Evolutionary conservation across 2,888 invertebrate species (phyloP).

Genomic region (Pterostichus niger): DNA sequence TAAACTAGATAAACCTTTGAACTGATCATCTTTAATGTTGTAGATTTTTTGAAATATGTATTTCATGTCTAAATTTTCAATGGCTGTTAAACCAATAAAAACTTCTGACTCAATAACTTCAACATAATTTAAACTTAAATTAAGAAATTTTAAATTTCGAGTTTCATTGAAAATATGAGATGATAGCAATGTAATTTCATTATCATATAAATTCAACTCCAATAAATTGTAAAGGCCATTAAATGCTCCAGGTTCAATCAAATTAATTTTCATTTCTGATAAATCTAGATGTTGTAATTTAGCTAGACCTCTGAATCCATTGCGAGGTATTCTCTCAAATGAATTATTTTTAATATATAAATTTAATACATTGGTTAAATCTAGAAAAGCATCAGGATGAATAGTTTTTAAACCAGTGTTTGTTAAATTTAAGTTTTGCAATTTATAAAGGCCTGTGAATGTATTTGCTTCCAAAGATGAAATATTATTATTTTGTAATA

Average conservation of each 20-base stretch:
- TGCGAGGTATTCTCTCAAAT: neutral
- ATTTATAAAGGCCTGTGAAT: neutral
- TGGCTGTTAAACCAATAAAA: neutral
- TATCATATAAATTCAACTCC: neutral
- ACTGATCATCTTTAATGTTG: slow-evolving; percentile 3
- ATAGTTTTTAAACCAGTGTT: slow-evolving; percentile 5
- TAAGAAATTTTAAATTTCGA: slow-evolving; percentile 4
- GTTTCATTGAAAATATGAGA: slow-evolving; percentile 11
- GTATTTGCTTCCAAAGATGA: neutral
- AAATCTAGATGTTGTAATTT: slow-evolving; percentile 2
- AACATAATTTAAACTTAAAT: slow-evolving; percentile 7
- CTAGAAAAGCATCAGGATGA: neutral
- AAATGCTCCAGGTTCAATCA: slow-evolving; percentile 43
- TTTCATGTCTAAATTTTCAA: neutral
- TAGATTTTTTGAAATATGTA: slow-evolving; percentile 8
- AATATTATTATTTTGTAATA: slow-evolving; percentile 46
- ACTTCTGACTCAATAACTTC: neutral
- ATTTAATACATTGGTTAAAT: neutral
- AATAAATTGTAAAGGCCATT: neutral
- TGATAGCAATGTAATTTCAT: neutral
- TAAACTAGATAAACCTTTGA: slow-evolving; percentile 9
- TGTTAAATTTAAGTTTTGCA: slow-evolving; percentile 7
- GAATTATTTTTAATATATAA: neutral
- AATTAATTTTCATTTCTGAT: slow-evolving; percentile 13
- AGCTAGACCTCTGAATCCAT: slow-evolving; percentile 4